phyloP scores from a whole-genome alignment of 2,113 vertebrate genomes.

The Tautogolabrus adspersus region DNA sequence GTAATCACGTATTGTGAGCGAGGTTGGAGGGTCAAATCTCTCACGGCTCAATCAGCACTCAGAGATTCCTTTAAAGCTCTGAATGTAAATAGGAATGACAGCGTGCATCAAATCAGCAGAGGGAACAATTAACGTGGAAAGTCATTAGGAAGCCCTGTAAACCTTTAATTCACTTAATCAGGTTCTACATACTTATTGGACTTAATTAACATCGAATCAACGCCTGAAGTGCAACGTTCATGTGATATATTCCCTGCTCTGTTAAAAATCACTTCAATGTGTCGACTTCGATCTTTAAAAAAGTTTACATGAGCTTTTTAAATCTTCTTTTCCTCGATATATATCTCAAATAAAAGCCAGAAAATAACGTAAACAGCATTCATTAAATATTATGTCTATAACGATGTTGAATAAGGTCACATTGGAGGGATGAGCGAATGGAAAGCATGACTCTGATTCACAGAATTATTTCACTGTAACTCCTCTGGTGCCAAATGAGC shows the following conservation, averaged over 20 bases:
- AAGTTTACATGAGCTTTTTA: background rate
- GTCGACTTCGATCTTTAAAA: too few species aligned
- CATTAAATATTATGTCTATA: slow-evolving; percentile 57
- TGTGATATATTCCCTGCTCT: background rate
- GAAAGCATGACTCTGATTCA: slow-evolving; percentile 50
- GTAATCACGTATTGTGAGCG: slow-evolving; percentile 62
- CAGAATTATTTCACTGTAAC: slow-evolving; percentile 61
- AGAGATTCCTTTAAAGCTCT: slow-evolving; percentile 35
- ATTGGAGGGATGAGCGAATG: slow-evolving; percentile 57
- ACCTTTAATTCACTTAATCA: slow-evolving; percentile 58
- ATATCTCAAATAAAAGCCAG: background rate
- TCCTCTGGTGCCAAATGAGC: slow-evolving; percentile 65
- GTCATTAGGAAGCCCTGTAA: slow-evolving; percentile 42
- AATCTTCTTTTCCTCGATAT: slow-evolving; percentile 3
- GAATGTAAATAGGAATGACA: slow-evolving; percentile 26
- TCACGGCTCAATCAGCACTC: slow-evolving; percentile 47
- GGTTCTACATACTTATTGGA: slow-evolving; percentile 46
- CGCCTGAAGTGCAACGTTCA: background rate
- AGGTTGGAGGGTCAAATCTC: slow-evolving; percentile 43
- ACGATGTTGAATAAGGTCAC: slow-evolving; percentile 36
- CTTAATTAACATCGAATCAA: slow-evolving; percentile 27
- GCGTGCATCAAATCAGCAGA: slow-evolving; percentile 18
- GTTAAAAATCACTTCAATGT: too few species aligned
- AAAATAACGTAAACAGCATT: slow-evolving; percentile 45
- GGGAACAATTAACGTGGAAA: slow-evolving; percentile 54